Evolutionary conservation across 2,797 vertebrate genomes (phyloP), one percentile per base, ranked within the genome.

Genomic region (Pachyuromys duprasi): DNA sequence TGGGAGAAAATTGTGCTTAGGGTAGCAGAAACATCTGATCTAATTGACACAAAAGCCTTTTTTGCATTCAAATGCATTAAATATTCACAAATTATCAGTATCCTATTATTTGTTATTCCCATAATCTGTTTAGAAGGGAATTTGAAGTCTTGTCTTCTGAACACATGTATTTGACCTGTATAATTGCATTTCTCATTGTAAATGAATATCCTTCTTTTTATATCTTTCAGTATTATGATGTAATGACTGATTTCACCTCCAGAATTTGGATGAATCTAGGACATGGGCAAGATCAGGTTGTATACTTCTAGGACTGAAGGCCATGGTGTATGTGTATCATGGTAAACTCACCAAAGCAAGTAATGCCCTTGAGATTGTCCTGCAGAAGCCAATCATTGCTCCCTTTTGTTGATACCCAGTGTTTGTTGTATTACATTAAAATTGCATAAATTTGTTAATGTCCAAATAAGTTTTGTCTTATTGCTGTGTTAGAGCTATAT

Each of bases 161-260:
- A 84, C n/a, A 80, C 26, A n/a, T 45, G 74, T 91, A 78, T 83
- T 55, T 96, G 53, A 70, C 45, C 1, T 72, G 20, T 84, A 91
- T 91, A 63, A 82, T 93, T 75, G 14, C 3, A 81, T 87, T 94
- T 95, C 24, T 84, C 28, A 76, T 70, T 91, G 81, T 88, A 76
- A 96, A 87, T 94, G 88, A 96, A 92, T 90, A 79, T 42, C 13
- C 39, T 91, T 81, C 36, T 96, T 83, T 96, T 94, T 95, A 60
- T 96, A 88, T 97, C 78, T 97, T 97, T 94, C 89, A 90, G 86
- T 95, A 33, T 81, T 94, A 86, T 72, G 95, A 93, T 96, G 55
- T 89, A 96, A 93, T 94, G 36, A 93, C 36, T 42, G 96, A 87
- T 74, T 94, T 79, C 93, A 96, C 57, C 76, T 87, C 53, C 60